phyloP scores from a whole-genome alignment of 2,888 invertebrate genomes.

The Netelia fuscicornis region DNA sequence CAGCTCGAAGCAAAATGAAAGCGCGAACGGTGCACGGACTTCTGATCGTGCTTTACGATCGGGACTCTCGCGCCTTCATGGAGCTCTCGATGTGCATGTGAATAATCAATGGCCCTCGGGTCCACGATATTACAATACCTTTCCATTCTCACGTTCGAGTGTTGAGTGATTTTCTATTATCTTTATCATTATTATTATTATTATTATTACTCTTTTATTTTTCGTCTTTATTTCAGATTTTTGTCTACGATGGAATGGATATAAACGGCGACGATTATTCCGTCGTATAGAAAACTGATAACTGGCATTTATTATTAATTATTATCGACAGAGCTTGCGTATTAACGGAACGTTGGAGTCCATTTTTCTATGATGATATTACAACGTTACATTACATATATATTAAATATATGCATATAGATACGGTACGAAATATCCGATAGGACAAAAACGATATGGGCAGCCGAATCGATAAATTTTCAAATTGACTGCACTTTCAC shows the following conservation, averaged over 20 bases:
- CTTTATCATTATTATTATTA: slow-evolving; percentile 16
- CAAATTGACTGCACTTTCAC: slow-evolving; percentile 71
- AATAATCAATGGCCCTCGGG: slow-evolving; percentile 46
- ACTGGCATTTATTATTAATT: background rate
- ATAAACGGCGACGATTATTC: background rate
- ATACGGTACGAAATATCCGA: slow-evolving; percentile 20
- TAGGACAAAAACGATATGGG: slow-evolving; percentile 35
- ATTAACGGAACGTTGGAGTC: slow-evolving; percentile 33
- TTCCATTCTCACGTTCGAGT: slow-evolving; percentile 54
- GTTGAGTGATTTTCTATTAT: slow-evolving; percentile 40
- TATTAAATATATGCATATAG: background rate
- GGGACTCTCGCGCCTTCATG: slow-evolving; percentile 46
- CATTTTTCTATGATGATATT: slow-evolving; percentile 23
- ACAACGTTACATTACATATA: slow-evolving; percentile 11
- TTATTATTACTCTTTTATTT: slow-evolving; percentile 6
- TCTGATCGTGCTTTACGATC: slow-evolving; percentile 66
- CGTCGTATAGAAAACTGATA: background rate
- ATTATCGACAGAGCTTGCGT: slow-evolving; percentile 26
- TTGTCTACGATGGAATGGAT: background rate
- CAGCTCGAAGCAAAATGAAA: slow-evolving; percentile 65
- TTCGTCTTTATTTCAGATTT: slow-evolving; percentile 15
- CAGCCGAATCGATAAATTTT: slow-evolving; percentile 34
- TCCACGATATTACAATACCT: slow-evolving; percentile 35
- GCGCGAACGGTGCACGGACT: slow-evolving; percentile 40
- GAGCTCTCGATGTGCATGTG: slow-evolving; percentile 37